Base-by-base conservation (phyloP, 1,140 invertebrate species). In the Pararge aegeria region DNA sequence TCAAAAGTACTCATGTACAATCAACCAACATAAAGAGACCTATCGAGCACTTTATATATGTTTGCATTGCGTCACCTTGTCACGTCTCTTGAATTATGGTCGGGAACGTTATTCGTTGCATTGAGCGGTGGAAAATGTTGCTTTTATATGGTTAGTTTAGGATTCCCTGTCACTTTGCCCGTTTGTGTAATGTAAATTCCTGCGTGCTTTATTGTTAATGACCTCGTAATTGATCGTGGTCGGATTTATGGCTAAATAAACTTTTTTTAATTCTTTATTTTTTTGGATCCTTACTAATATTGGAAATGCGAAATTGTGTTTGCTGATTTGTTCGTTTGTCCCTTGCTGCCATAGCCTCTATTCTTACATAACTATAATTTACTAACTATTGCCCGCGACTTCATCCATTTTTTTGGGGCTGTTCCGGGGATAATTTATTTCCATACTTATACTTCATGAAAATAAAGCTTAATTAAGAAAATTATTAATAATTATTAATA, bases 1-100 rank as follows among this genome's bases (percentile, higher is more conserved):
- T 84, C 80, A 85, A 87, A 75, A 84, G 65, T 78, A 83, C 82
- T 81, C 77, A 84, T 86, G 78, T 80, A 75, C 68, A 69, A 56
- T 64, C 64, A 59, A 64, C 80, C 70, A 74, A 38, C 67, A 53
- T 73, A 78, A 52, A 50, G 34, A 63, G 81, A 80, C 50, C 81
- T 61, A 44, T 66, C 59, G 57, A 63, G 37, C 51, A 59, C 34
- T 52, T 67, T 54, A 53, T 64, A 53, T 55, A 58, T 54, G 61
- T 63, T 61, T 54, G 54, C 21, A 29, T 64, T 70, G 51, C 49
- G 29, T 61, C 10, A 59, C 54, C 24, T 44, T 59, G 40, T 57
- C 56, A 64, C 20, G 66, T 70, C n/a, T 74, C 72, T 59, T 51
- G 49, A 65, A 29, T 62, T 57, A 68, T 83, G 68, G 75, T 40